A percentile compares a stretch with the other conserved stretches of the same genome.
Conservation (phyloP, 2,113 vertebrate species). For the Anolis sagrei region DNA sequence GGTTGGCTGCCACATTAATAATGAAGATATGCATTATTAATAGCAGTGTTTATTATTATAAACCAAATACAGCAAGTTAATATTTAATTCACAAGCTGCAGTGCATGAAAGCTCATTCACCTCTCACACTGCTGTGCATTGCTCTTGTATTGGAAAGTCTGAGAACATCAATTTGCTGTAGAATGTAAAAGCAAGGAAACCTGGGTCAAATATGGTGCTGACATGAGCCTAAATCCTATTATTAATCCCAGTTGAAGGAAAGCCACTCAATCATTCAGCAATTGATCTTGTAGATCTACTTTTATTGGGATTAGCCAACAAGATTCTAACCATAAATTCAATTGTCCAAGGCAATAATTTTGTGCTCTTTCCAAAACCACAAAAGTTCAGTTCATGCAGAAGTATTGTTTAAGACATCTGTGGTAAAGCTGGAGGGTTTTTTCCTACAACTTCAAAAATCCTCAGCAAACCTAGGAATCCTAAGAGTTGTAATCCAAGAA, state of each 20-base stretch:
- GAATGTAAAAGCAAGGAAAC: background rate
- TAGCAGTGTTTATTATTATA: slow-evolving; percentile 63
- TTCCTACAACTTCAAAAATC: too few species aligned
- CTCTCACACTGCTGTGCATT: slow-evolving; percentile 33
- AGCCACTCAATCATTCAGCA: background rate
- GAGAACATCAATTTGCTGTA: background rate
- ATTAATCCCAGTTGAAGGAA: background rate
- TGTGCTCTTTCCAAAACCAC: background rate
- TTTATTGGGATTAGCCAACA: too few species aligned
- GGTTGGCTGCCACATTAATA: slow-evolving; percentile 44
- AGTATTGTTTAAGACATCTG: background rate
- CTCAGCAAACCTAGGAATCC: background rate
- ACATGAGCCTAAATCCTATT: background rate
- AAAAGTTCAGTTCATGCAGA: background rate
- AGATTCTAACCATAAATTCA: too few species aligned
- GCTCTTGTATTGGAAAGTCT: background rate
- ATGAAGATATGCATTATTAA: slow-evolving; percentile 71
- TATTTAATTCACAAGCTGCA: slow-evolving; percentile 66
- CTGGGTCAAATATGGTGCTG: background rate
- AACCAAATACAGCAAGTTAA: slow-evolving; percentile 59
- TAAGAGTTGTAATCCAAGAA: background rate
- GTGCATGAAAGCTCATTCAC: background rate
- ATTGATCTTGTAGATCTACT: too few species aligned
- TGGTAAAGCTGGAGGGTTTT: background rate
- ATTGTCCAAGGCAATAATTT: background rate